phyloP scores from a whole-genome alignment of 2,113 vertebrate genomes.

The Python bivittatus region DNA sequence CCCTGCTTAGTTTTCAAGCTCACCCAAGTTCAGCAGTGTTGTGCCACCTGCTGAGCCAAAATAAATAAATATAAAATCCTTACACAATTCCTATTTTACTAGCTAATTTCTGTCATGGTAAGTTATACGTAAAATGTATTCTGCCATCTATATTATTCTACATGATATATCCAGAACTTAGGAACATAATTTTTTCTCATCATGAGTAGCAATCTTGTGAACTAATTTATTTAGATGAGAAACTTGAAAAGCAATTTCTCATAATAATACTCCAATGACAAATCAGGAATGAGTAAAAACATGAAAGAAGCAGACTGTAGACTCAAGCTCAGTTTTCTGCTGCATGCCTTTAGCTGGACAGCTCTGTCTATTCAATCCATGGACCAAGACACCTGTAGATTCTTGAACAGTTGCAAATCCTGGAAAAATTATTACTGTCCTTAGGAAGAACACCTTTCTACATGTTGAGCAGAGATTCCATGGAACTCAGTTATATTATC shows the following conservation, averaged over 20 bases:
- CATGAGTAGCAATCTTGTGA: neutral
- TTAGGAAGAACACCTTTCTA: neutral
- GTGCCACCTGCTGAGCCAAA: neutral
- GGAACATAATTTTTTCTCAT: neutral
- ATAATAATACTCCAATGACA: neutral
- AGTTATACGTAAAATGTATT: neutral
- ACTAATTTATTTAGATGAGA: neutral
- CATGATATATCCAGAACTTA: neutral
- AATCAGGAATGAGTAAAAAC: neutral
- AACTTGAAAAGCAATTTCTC: neutral
- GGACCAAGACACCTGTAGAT: neutral
- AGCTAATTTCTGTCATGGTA: neutral
- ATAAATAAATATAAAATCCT: neutral
- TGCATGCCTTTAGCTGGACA: neutral
- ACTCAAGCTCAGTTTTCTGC: rapidly evolving
- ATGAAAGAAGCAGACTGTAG: neutral
- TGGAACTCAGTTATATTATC: neutral
- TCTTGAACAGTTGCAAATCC: neutral
- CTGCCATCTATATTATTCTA: neutral
- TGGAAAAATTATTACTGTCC: neutral
- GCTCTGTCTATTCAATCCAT: neutral
- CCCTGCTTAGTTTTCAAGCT: neutral
- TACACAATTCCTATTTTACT: neutral
- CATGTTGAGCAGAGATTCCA: neutral
- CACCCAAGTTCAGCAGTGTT: neutral